phyloP scores from a whole-genome alignment of 2,888 invertebrate species.

The Eulithis prunata region DNA sequence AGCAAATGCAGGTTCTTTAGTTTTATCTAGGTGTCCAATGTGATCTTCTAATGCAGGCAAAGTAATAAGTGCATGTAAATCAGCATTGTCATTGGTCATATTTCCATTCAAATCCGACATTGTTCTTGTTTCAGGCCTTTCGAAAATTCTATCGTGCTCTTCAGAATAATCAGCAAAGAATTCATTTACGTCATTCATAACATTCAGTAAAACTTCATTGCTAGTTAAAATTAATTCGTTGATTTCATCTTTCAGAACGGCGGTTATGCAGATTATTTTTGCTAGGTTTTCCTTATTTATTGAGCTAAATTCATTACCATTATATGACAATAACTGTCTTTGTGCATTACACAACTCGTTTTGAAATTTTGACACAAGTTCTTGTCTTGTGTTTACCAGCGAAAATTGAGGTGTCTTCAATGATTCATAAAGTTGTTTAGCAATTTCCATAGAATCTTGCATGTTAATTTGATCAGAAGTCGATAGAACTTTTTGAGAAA shows the following conservation, averaged over 20 bases:
- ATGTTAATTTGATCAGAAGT: not conserved
- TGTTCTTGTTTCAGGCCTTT: not conserved
- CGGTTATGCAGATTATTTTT: conserved; percentile 3
- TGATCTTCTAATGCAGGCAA: not conserved
- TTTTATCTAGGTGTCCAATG: not conserved
- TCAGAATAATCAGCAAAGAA: not conserved
- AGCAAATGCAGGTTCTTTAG: not conserved
- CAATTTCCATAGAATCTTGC: conserved; percentile 6
- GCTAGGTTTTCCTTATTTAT: not conserved
- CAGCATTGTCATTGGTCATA: not conserved
- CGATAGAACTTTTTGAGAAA: conserved; percentile 3
- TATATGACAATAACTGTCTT: not conserved
- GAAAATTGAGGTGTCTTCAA: not conserved
- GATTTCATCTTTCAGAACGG: conserved; percentile 10
- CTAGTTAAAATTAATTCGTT: conserved; percentile 15
- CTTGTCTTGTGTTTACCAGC: not conserved
- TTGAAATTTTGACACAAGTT: conserved; percentile 2
- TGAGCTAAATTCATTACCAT: conserved; percentile 5
- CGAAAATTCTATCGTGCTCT: not conserved
- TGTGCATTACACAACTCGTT: conserved; percentile 3
- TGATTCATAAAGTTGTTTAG: conserved; percentile 8
- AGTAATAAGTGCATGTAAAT: not conserved
- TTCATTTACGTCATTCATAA: conserved; percentile 4
- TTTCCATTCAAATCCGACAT: not conserved
- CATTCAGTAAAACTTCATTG: conserved; percentile 12